Evolutionary conservation across 2,888 invertebrate species (phyloP).

Genomic region (Luffia ferchaultella): DNA sequence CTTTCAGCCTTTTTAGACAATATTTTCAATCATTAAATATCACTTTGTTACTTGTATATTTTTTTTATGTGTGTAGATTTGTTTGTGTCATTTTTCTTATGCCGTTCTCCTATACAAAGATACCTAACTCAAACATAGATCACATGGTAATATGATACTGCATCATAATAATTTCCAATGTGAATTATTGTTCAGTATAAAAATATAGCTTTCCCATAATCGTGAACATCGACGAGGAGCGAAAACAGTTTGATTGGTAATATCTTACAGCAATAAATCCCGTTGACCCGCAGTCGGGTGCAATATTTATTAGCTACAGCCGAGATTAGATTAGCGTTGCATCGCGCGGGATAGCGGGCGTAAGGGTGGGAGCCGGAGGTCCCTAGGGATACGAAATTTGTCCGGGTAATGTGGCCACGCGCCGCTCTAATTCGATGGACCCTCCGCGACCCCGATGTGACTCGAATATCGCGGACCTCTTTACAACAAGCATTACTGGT

Average conservation of each 20-base stretch:
- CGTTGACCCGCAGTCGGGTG: slow-evolving; percentile 37
- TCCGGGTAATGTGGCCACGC: slow-evolving; percentile 64
- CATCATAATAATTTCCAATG: too few relatives aligned
- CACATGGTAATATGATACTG: too few relatives aligned
- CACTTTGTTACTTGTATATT: too few relatives aligned
- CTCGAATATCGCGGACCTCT: slow-evolving; percentile 46
- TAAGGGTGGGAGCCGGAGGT: slow-evolving; percentile 21
- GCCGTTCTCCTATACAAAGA: too few relatives aligned
- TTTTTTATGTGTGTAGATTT: too few relatives aligned
- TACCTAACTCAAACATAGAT: too few relatives aligned
- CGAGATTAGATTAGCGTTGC: slow-evolving; percentile 64
- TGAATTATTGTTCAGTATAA: too few relatives aligned
- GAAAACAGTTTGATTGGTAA: slow-evolving; percentile 46
- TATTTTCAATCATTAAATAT: too few relatives aligned
- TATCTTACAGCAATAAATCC: slow-evolving; percentile 66
- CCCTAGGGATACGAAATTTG: slow-evolving; percentile 54
- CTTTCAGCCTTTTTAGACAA: too few relatives aligned
- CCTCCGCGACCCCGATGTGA: slow-evolving; percentile 51
- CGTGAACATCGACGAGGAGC: background rate
- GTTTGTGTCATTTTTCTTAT: too few relatives aligned
- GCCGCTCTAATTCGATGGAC: slow-evolving; percentile 58
- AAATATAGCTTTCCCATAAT: background rate
- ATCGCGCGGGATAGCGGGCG: slow-evolving; percentile 29
- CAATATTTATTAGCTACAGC: slow-evolving; percentile 65
- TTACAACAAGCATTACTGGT: slow-evolving; percentile 15